Conservation (phyloP, 2,797 vertebrate genomes). For the Acanthiza pusilla region DNA sequence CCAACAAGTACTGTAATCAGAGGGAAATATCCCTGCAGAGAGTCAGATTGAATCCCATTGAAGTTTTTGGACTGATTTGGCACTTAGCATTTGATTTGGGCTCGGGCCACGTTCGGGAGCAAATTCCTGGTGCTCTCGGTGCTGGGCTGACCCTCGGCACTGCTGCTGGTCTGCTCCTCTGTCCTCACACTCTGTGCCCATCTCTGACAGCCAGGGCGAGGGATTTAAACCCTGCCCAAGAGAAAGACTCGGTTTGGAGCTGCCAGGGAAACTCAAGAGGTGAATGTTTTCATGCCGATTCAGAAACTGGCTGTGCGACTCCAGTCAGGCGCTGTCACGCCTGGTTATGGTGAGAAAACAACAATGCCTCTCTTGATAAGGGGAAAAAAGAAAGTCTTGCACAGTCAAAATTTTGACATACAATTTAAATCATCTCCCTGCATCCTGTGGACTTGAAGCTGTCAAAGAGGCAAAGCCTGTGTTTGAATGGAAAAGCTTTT, state of each 20-base stretch:
- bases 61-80: neutral
- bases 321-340: constrained; percentile 66
- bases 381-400: constrained; percentile 26
- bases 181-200: neutral
- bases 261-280: constrained; percentile 55
- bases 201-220: neutral
- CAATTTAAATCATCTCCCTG: constrained; percentile 72
- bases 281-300: constrained; percentile 53
- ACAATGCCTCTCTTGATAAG: constrained; percentile 70
- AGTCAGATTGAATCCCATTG: neutral
- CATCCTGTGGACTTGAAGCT: constrained; percentile 72
- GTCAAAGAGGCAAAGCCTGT: constrained; percentile 69
- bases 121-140: neutral
- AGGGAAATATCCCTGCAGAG: neutral
- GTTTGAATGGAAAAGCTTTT: constrained; percentile 70
- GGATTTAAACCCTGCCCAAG: neutral
- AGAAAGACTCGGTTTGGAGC: constrained; percentile 8
- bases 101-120: rapidly evolving
- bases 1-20: neutral
- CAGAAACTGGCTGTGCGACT: constrained; percentile 63
- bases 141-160: neutral
- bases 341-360: constrained; percentile 67
- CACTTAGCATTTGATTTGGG: neutral
- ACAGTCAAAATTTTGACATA: constrained; percentile 72
- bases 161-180: neutral